Evolutionary conservation across 2,113 vertebrate genomes (phyloP).

Genomic region (Cavia porcellus): DNA sequence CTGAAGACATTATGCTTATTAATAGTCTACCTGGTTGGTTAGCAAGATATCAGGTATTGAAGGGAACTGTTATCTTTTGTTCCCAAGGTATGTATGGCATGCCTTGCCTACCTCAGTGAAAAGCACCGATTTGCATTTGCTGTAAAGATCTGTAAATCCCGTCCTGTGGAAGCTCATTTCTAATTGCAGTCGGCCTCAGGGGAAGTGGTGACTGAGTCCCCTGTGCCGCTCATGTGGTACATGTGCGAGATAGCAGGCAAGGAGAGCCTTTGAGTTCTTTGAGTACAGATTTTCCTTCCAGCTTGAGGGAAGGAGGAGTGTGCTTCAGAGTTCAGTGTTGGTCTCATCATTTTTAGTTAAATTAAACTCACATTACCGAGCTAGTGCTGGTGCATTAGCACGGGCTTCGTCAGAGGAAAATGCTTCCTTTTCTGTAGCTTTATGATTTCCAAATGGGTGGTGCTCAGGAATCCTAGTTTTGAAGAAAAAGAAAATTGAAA

Average conservation of each 20-base stretch:
- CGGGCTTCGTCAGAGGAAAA: background rate
- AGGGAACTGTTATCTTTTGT: background rate
- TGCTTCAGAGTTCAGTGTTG: background rate
- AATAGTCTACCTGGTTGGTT: background rate
- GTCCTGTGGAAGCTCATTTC: background rate
- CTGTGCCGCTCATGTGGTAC: background rate
- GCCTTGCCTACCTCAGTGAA: background rate
- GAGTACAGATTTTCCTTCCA: background rate
- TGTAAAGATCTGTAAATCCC: slow-evolving; percentile 11
- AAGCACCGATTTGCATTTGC: background rate
- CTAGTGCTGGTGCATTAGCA: background rate
- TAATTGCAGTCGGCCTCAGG: background rate
- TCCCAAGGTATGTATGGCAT: rapidly evolving
- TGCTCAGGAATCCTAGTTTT: background rate
- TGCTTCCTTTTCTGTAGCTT: background rate
- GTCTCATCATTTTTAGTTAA: background rate
- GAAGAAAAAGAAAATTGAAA: background rate
- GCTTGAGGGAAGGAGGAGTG: background rate
- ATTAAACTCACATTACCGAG: background rate
- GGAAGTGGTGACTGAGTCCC: background rate
- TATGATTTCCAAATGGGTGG: background rate
- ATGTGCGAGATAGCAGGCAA: background rate
- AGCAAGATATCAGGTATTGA: background rate
- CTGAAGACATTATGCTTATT: background rate
- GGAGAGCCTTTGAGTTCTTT: background rate